Base-by-base conservation (phyloP, 2,888 invertebrate genomes). In the Caenorhabditis sulstoni region DNA sequence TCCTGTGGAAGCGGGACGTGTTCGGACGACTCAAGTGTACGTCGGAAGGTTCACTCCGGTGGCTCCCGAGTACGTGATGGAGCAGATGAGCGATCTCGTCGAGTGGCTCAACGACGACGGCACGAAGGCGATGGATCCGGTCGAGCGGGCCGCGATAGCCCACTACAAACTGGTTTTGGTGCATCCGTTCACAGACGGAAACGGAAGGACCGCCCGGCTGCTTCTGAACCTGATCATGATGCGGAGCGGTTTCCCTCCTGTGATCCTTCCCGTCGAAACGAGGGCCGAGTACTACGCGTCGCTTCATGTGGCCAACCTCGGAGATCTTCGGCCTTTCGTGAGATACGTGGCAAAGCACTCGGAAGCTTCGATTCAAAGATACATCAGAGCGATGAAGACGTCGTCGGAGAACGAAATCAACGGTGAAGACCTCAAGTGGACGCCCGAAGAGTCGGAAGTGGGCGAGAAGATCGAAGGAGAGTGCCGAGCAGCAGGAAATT, bases 91-190 rank as follows among this genome's bases (percentile, higher is more conserved):
- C 18, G 94, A 94, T 84, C 96, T 97, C 90, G 93, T 95, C n/a
- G 93, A 94, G 18, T 98, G 97, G 98, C 91, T 98, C 9, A 93
- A 92, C 91, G 95, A 96, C 0, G 95, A 95, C 83, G 94, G 94
- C 90, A 95, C 95, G 9, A 91, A 94, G 80, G 93, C 94, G 49
- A 92, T 97, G 91, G 96, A 97, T 92, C 96, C 96, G 20, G 94
- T 97, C 86, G 95, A 96, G 91, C 95, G 95, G 90, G 97, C 97
- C 61, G 97, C 98, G 0, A 92, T 97, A 65, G 97, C 96, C 0
- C 98, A 98, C 92, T 98, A 97, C 91, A 96, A 96, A 92, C 91
- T 98, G 52, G 98, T 98, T 0, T 95, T 95, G 90, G 96, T 98
- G 85, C 98, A 98, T 92, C 98, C 98, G 0, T 98, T 98, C 92